Base-by-base conservation (phyloP, 2,888 invertebrate species). In the Platycheirus rosarum region DNA sequence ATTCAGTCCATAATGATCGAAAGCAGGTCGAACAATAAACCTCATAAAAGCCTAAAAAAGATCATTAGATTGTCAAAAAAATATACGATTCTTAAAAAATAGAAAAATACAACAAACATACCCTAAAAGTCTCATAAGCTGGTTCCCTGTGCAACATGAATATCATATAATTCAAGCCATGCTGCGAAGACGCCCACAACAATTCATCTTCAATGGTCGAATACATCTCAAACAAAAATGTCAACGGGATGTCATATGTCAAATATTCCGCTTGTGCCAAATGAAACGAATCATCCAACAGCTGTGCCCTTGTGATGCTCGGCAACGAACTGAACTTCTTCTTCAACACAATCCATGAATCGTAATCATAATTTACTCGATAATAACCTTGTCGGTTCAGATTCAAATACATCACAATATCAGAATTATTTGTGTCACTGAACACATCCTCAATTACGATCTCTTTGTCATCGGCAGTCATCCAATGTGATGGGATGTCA, bases 281-380 rank as follows among this genome's bases (percentile, higher is more conserved):
- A 82, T 93, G 92, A 86, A 93, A 91, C 0, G 94, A 91, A 89
- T 96, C 95, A 85, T 94, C 93, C 35, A 96, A 90, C 11, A 96
- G 88, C 87, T 95, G 94, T 0, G 94, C 94, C 79, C 94, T 90
- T 71, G 93, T 93, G 1, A 93, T 89, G 0, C 92, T 89, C 3
- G 93, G 92, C 53, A 95, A 91, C 1, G 86, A 85, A 86, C 92
- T 91, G 49, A 93, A 93, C 2, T 92, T 91, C 35, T 90, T 88
- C 20, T 92, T 91, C 11, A 94, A 87, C 8, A 91, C 88, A 74
- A 91, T 88, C 94, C 94, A 94, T 75, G 93, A 94, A 8, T 88
- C 86, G 69, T 91, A 89, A 85, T 94, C 94, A 86, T 94, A 94
- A 87, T 94, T 94, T 14, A 94, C 94, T 23, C 93, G 92, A 86